These are phyloP conservation scores for Metopolophium dirhodum DNA, from an alignment of 1,140 invertebrate genomes.

Conservation along the genomic window DNA sequence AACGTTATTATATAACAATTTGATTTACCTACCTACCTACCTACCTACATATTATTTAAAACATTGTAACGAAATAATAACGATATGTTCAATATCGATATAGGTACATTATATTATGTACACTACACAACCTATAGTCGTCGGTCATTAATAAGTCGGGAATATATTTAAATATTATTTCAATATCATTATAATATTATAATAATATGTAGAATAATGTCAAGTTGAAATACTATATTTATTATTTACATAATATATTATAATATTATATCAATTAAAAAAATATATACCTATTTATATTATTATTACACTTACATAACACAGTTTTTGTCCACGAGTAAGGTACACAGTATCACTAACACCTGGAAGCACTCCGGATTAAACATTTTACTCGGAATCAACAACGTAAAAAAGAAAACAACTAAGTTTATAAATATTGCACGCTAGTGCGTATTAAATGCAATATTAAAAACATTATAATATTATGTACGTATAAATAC, in stretches of 20 bases:
- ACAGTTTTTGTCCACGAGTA: conserved; percentile 31
- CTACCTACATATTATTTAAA: not conserved
- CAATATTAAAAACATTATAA: not conserved
- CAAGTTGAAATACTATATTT: not conserved
- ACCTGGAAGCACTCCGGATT: conserved; percentile 54
- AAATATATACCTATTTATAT: not conserved
- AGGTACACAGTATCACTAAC: conserved; percentile 23
- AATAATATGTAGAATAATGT: not conserved
- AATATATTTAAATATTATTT: not conserved
- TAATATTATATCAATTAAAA: not conserved
- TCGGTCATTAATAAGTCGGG: not conserved
- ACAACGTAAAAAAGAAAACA: not conserved
- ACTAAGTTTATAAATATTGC: not conserved
- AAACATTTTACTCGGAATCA: conserved; percentile 3
- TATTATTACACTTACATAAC: not conserved
- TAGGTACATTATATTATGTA: not conserved
- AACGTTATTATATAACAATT: not conserved
- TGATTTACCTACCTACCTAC: not conserved
- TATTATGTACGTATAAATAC: not conserved
- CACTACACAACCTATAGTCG: not conserved
- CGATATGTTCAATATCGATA: conserved; percentile 32
- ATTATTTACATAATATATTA: not conserved
- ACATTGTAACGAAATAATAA: not conserved
- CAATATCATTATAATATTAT: not conserved
- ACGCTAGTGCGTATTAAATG: too few relatives aligned